These are phyloP conservation scores for Hirtodrosophila confusa DNA, from an alignment of 2,888 invertebrate genomes.

Conservation along the genomic window DNA sequence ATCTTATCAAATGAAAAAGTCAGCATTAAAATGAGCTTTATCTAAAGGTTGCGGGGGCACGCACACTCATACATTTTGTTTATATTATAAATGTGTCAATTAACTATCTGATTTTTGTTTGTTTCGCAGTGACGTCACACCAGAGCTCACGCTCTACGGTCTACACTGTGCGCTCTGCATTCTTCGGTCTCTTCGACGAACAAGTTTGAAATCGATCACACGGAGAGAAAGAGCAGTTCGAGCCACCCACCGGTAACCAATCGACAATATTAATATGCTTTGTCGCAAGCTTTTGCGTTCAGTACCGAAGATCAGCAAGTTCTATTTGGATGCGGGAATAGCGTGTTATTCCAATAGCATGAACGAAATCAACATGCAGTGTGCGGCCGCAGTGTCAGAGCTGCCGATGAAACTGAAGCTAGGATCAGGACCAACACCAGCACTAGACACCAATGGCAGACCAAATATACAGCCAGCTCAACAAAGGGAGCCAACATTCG, in stretches of 20 bases:
- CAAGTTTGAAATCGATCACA: constrained; percentile 7
- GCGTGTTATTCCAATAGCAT: constrained; percentile 18
- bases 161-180: background rate
- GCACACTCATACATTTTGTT: constrained; percentile 18
- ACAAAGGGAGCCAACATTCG: constrained; percentile 32
- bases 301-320: constrained; percentile 36
- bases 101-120: constrained; percentile 14
- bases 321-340: constrained; percentile 19
- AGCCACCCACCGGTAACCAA: no score
- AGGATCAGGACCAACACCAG: background rate
- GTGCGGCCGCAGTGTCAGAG: background rate
- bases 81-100: constrained; percentile 25
- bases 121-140: constrained; percentile 11
- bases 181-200: constrained; percentile 1
- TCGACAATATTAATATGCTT: constrained; percentile 36
- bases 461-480: background rate
- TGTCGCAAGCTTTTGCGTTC: constrained; percentile 29
- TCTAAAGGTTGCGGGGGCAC: constrained; percentile 9
- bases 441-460: background rate
- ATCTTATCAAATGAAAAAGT: constrained; percentile 30
- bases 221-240: background rate
- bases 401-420: constrained; percentile 1
- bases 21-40: constrained; percentile 8
- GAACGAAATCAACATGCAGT: constrained; percentile 7
- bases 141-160: background rate